phyloP scores from a whole-genome alignment of 1,140 invertebrate species.

The Drosophila lacteicornis region DNA sequence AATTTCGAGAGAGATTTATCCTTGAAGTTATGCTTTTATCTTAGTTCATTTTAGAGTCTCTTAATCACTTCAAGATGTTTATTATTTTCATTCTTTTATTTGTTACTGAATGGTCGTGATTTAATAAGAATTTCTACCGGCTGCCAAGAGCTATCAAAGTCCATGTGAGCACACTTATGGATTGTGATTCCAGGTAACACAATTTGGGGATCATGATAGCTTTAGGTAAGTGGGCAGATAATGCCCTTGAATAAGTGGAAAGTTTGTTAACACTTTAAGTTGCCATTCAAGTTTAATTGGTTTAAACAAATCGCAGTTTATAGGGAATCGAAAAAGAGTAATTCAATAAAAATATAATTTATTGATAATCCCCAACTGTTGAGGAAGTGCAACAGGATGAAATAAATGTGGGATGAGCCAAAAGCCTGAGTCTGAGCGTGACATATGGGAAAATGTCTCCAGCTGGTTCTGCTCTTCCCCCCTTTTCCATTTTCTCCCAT shows the following conservation, averaged over 20 bases:
- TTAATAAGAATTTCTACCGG: not conserved
- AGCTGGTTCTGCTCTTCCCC: not conserved
- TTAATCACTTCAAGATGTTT: not conserved
- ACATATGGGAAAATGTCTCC: conserved; percentile 16
- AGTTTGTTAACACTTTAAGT: conserved; percentile 6
- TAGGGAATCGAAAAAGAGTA: not conserved
- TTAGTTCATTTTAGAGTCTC: no score
- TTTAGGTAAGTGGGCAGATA: conserved; percentile 1
- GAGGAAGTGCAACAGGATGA: not conserved
- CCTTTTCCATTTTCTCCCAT: conserved; percentile 1
- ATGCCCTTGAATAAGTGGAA: not conserved
- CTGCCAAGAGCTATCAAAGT: not conserved
- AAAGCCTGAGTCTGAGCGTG: not conserved
- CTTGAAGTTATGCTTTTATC: no score
- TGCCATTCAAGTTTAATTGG: not conserved
- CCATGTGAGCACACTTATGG: conserved; percentile 9
- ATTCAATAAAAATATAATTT: not conserved
- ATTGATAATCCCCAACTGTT: not conserved
- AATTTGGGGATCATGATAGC: not conserved
- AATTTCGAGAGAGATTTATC: not conserved
- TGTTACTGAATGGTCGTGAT: not conserved
- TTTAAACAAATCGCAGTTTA: conserved; percentile 9
- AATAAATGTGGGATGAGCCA: not conserved
- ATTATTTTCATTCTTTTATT: no score
- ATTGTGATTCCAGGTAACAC: conserved; percentile 3